phyloP scores from a whole-genome alignment of 1,140 invertebrate species.

The Latrodectus geometricus region DNA sequence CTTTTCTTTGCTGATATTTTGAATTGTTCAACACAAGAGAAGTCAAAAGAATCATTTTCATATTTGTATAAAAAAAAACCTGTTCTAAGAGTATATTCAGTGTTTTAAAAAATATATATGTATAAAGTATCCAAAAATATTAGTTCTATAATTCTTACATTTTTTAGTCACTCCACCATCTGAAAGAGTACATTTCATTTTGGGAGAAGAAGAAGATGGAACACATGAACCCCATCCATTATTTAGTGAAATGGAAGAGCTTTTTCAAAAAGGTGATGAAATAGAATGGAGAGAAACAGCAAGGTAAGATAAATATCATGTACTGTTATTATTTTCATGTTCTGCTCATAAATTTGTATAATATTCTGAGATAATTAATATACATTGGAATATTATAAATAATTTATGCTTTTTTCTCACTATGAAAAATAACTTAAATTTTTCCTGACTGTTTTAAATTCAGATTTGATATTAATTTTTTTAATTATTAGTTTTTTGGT shows the following conservation, averaged over 20 bases:
- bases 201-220: constrained; percentile 86
- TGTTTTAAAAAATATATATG: too few relatives aligned
- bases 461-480: too few relatives aligned
- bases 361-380: not conserved
- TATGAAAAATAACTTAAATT: not conserved
- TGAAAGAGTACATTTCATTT: constrained; percentile 95
- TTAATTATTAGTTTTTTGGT: too few relatives aligned
- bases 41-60: too few relatives aligned
- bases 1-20: too few relatives aligned
- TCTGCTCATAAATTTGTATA: not conserved
- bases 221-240: constrained; percentile 70
- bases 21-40: too few relatives aligned
- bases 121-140: too few relatives aligned
- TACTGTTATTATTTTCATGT: too few relatives aligned
- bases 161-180: constrained; percentile 74
- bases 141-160: too few relatives aligned
- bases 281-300: constrained; percentile 96
- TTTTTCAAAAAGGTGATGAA: constrained; percentile 83
- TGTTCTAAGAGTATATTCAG: too few relatives aligned
- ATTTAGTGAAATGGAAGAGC: constrained; percentile 94
- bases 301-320: constrained; percentile 71
- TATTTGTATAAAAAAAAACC: too few relatives aligned
- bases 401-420: not conserved
- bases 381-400: not conserved
- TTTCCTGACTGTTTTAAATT: not conserved